Base-by-base conservation (phyloP, 2,113 vertebrate genomes). In the Mesitornis unicolor region DNA sequence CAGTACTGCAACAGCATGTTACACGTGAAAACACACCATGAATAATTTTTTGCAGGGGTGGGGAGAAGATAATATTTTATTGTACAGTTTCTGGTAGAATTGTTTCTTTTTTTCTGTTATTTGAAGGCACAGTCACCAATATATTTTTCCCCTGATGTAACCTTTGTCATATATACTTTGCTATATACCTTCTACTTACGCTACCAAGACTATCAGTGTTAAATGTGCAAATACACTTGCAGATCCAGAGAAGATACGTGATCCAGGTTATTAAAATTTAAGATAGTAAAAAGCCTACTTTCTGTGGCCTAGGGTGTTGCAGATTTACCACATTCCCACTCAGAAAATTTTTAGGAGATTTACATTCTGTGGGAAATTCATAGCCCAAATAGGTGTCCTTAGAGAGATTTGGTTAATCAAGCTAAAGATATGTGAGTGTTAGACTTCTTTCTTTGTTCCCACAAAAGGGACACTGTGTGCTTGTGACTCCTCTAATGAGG, bases 1-100 rank as follows among this genome's bases (percentile, higher is more conserved):
- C 35, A 67, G 51, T 13, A 56, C 20, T 28, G 3, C 31, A 89
- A 38, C 7, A 56, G 10, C 20, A 13, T 6, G 4, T 77, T 93
- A 69, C 33, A 38, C 20, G 63, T 0, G 0, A 81, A 84, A 80
- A 28, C 4, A 38, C 3, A 1, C 1, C 5, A 4, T 29, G 25
- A 77, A 77, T 73, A 3, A 25, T 10, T 31, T 77, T 38, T 75
- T 84, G 1, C 18, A 36, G 25, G 47, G 20, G 22, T 21, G 10
- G 1, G 38, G 42, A 35, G n/a, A 59, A 26, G 26, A 35, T 13
- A 25, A 38, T 6, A 7, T 36, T 53, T 87, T 36, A 25, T 60
- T 40, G 18, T 16, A 25, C 4, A 43, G 11, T 53, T 77, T 53
- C 31, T 57, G 6, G 26, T 69, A 29, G 7, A 79, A 69, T 29